These are phyloP conservation scores for Podarcis siculus DNA, from an alignment of 2,797 vertebrate genomes.

Conservation along the genomic window DNA sequence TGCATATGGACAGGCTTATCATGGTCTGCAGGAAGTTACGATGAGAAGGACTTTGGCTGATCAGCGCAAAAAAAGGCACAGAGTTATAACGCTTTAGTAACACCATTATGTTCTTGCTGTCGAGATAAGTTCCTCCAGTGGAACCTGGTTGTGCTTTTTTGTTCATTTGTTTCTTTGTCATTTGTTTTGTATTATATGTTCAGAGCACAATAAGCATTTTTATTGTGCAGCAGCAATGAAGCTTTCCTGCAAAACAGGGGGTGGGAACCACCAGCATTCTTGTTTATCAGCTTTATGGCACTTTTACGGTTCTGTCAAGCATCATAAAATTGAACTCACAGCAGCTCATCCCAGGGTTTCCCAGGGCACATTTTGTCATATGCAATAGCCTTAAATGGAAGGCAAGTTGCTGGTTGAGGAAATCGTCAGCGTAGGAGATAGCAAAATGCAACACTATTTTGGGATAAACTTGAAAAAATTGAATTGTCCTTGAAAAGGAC, in stretches of 20 bases:
- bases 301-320: not conserved
- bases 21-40: not conserved
- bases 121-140: not conserved
- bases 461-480: not conserved
- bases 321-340: constrained; percentile 8
- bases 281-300: not conserved
- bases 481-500: not conserved
- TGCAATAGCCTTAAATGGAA: not conserved
- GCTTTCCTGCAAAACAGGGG: not conserved
- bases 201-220: not conserved
- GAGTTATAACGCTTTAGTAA: not conserved
- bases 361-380: constrained; percentile 9
- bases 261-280: not conserved
- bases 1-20: not conserved
- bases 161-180: not conserved
- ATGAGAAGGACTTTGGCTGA: not conserved
- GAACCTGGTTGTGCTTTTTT: not conserved
- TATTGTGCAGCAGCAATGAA: not conserved
- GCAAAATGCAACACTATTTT: not conserved
- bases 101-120: not conserved
- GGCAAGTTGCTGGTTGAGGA: not conserved
- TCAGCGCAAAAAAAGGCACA: not conserved
- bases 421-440: not conserved
- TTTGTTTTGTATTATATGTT: not conserved
- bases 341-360: constrained; percentile 6